phyloP scores from a whole-genome alignment of 2,113 vertebrate genomes.

The Gracilinanus agilis region DNA sequence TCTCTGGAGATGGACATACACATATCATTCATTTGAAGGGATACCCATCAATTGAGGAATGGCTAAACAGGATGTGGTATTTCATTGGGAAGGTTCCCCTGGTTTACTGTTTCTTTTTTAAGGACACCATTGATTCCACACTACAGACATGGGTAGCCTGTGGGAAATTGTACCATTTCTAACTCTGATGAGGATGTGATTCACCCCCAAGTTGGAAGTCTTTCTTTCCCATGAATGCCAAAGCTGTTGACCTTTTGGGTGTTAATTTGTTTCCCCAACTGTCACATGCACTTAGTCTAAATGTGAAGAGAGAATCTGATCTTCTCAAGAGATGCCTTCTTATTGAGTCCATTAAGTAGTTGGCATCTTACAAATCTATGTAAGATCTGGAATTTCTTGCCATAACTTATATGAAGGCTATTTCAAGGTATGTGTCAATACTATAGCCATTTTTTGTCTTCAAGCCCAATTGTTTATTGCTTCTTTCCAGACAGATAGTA shows the following conservation, averaged over 20 bases:
- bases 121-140: background rate
- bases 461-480: background rate
- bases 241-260: conserved; percentile 67
- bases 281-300: background rate
- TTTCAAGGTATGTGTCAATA: background rate
- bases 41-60: too few species aligned
- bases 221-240: conserved; percentile 42
- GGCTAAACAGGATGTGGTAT: too few species aligned
- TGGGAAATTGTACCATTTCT: conserved; percentile 16
- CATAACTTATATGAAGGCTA: background rate
- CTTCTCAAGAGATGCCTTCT: background rate
- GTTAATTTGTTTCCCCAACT: conserved; percentile 48
- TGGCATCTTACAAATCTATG: background rate
- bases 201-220: conserved; percentile 46
- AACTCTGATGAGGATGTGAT: conserved; percentile 58
- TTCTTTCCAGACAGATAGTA: background rate
- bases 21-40: too few species aligned
- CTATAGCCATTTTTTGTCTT: background rate
- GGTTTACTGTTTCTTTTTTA: background rate
- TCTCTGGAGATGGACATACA: too few species aligned
- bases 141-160: background rate
- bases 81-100: background rate
- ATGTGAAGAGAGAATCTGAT: background rate
- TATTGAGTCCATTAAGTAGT: background rate
- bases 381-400: background rate